A percentile compares a stretch with the other conserved stretches of the same genome.
phyloP scores from a whole-genome alignment of 2,113 vertebrate genomes.

The Archilochus colubris region DNA sequence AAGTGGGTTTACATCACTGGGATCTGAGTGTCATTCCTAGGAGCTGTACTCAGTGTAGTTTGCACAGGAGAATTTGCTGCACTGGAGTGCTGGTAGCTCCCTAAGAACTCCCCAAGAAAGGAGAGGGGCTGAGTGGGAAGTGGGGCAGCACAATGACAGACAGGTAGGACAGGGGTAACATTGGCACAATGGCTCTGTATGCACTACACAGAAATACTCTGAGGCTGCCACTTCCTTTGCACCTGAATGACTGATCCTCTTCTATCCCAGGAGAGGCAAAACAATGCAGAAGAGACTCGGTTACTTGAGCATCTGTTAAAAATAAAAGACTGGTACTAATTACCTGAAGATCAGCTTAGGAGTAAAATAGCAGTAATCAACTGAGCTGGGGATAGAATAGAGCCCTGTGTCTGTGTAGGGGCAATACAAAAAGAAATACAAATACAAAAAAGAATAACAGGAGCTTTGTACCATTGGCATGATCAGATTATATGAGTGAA shows the following conservation, averaged over 20 bases:
- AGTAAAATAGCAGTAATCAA: conserved; percentile 32
- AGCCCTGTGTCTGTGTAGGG: not conserved
- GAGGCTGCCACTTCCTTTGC: not conserved
- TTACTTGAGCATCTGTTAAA: not conserved
- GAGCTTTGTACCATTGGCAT: not conserved
- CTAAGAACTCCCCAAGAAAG: not conserved
- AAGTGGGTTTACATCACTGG: not conserved
- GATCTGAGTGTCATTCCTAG: not conserved
- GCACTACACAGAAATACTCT: not conserved
- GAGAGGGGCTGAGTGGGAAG: not conserved
- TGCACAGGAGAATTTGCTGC: not conserved
- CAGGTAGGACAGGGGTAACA: not conserved
- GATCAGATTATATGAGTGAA: not conserved
- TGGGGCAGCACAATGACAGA: not conserved
- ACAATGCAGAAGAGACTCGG: not conserved
- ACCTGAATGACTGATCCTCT: not conserved
- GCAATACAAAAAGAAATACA: not conserved
- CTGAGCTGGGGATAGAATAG: not conserved
- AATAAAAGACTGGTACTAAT: not conserved
- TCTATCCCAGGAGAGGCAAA: not conserved
- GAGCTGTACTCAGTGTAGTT: not conserved
- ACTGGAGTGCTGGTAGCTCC: not conserved
- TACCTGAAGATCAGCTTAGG: not conserved
- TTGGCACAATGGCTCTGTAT: not conserved
- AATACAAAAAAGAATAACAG: not conserved